phyloP scores from a whole-genome alignment of 2,888 invertebrate species.

The Trachelus iudaicus region DNA sequence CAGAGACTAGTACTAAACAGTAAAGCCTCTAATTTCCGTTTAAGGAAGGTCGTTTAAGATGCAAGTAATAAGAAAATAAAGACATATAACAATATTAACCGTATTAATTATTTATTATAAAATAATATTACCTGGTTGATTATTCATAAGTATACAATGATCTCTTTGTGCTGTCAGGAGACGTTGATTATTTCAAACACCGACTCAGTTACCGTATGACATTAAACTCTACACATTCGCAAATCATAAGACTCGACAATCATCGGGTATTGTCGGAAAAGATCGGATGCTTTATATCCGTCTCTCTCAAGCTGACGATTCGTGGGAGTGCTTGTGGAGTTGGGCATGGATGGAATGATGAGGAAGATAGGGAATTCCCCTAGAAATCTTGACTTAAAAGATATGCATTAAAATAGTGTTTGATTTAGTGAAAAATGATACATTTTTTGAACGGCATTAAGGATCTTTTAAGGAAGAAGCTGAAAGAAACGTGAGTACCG shows the following conservation, averaged over 20 bases:
- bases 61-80: background rate
- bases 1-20: background rate
- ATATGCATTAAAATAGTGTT: background rate
- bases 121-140: background rate
- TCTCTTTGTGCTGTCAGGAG: background rate
- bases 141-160: background rate
- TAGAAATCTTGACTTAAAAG: background rate
- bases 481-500: background rate
- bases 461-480: background rate
- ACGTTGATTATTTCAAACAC: background rate
- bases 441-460: background rate
- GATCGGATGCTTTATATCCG: background rate
- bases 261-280: background rate
- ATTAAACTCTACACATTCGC: background rate
- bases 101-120: background rate
- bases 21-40: background rate
- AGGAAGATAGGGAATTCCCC: background rate
- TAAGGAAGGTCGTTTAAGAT: background rate
- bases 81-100: background rate
- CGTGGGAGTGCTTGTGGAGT: background rate
- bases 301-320: background rate
- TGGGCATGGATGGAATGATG: background rate
- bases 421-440: background rate
- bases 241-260: background rate
- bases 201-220: background rate